Percentiles rank a stretch among this genome's conserved stretches.
Conservation (phyloP, 2,113 vertebrate genomes). For the Addax nasomaculatus region DNA sequence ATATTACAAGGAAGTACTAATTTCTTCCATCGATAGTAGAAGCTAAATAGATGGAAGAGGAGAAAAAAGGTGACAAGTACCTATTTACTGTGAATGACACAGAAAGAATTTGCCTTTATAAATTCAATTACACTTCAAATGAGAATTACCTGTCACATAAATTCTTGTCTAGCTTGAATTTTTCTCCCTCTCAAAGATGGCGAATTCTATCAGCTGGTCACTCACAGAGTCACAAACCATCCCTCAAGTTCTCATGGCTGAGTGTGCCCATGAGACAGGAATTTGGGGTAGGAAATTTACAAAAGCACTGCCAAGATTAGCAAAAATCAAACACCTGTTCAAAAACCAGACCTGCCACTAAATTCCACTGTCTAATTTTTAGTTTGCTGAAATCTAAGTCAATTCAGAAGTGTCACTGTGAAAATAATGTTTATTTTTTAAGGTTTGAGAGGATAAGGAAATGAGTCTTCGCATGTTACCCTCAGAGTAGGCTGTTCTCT, state of each 20-base stretch:
- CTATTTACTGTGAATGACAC: constrained; percentile 35
- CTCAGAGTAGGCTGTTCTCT: not conserved
- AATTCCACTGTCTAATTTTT: not conserved
- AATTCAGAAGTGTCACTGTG: not conserved
- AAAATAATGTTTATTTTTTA: not conserved
- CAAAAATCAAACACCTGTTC: not conserved
- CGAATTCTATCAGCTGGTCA: not conserved
- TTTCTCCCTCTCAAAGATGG: not conserved
- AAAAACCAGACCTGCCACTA: not conserved
- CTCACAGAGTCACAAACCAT: not conserved
- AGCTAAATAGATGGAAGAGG: constrained; percentile 38
- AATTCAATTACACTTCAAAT: constrained; percentile 13
- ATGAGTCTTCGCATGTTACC: not conserved
- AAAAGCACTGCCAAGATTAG: not conserved
- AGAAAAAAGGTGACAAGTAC: not conserved
- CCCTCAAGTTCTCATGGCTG: not conserved
- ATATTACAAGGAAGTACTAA: constrained; percentile 37
- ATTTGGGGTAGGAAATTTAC: not conserved
- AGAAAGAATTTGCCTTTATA: not conserved
- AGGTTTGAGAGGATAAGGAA: not conserved
- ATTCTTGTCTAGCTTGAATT: not conserved
- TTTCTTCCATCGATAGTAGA: constrained; percentile 61
- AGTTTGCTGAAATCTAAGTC: not conserved
- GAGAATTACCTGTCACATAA: not conserved
- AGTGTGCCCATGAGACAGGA: not conserved